phyloP scores from a whole-genome alignment of 2,797 vertebrate species.

The Pitangus sulphuratus region DNA sequence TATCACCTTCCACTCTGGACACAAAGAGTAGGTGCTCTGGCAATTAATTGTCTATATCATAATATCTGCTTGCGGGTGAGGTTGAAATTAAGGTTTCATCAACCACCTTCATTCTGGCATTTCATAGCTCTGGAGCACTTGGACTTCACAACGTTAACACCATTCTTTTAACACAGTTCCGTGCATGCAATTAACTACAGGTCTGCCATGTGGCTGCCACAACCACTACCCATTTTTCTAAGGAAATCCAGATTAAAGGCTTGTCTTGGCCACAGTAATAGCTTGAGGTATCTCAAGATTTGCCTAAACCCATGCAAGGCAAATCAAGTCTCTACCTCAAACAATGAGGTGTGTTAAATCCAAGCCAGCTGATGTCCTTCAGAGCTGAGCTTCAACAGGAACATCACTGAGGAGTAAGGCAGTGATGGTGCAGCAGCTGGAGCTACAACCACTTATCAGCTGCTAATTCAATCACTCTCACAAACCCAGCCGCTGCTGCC shows the following conservation, averaged over 20 bases:
- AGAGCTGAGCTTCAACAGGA: background rate
- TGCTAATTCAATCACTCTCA: conserved; percentile 23
- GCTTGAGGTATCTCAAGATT: background rate
- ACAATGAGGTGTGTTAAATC: background rate
- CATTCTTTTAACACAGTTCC: background rate
- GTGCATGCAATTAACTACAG: background rate
- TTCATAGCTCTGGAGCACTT: background rate
- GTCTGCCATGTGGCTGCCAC: rapidly evolving
- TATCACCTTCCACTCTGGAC: background rate
- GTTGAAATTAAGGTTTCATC: background rate
- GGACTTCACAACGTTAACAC: background rate
- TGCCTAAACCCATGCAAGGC: background rate
- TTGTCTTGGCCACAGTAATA: background rate
- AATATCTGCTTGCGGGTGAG: background rate
- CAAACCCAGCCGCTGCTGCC: background rate
- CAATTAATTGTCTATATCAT: background rate
- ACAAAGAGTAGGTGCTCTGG: background rate
- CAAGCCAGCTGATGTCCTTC: background rate
- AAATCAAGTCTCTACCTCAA: background rate
- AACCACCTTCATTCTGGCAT: background rate
- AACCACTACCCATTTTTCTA: background rate
- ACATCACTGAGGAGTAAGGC: rapidly evolving
- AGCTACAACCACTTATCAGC: background rate
- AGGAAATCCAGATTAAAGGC: background rate
- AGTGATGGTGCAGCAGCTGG: background rate